Evolutionary conservation across 2,888 invertebrate species (phyloP), one percentile per base, ranked within the genome.

Genomic region (Clanis bilineata): DNA sequence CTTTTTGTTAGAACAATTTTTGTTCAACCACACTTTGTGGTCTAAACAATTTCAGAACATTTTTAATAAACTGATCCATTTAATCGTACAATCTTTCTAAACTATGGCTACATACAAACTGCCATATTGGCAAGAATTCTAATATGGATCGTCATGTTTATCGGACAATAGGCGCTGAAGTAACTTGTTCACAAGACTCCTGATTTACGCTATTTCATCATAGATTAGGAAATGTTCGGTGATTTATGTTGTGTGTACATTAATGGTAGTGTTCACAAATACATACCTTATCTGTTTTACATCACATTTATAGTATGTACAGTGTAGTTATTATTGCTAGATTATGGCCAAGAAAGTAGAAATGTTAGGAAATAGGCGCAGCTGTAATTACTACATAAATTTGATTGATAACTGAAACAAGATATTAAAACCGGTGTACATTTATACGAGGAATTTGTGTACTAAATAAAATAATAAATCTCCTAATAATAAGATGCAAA

Each of bases 101-200:
- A 32, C 9, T 32, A 32, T 3, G 2, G 32, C 2, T 32, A 7
- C 5, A 7, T 32, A 32, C 5, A 32, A 21, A 44, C 5, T 21
- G 10, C 15, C 15, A 15, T 47, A 15, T 45, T 23, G 23, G n/a
- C 9, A 47, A 25, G 0, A 47, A 47, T 28, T 28, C n/a, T 28
- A 28, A 28, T 47, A 47, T 47, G 15, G 47, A 28, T 28, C 25
- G 28, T 47, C 38, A 44, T 36, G 38, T 23, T 38, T 44, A 23
- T 69, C 59, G 65, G 63, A 70, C 70, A 68, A 64, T 65, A 68
- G 69, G 68, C 68, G 64, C 65, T 74, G 68, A 74, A 72, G 71
- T 76, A 75, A 69, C 64, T 65, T 65, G 65, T 62, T 61, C 61
- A 70, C 65, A 68, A 67, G 69, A 62, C 65, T 65, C 65, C 57